Base-by-base conservation (phyloP, 2,888 invertebrate species). In the Apodemia duryi region DNA sequence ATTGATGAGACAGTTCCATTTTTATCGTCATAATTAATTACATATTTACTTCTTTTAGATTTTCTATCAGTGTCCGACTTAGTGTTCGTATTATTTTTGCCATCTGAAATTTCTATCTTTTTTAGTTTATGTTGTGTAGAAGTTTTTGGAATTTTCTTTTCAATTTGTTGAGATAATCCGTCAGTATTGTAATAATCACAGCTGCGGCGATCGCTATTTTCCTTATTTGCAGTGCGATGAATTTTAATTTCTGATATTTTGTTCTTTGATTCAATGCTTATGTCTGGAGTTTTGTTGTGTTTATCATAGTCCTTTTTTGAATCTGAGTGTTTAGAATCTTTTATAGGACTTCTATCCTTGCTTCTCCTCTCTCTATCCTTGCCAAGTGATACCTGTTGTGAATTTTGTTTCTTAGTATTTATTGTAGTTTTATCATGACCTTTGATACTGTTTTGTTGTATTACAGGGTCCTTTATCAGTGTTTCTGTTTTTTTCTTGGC, bases 11-110 rank as follows among this genome's bases (percentile, higher is more conserved):
- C 87, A 10, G 90, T 90, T 71, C 91, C 91, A 69, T 91, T 86
- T 79, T 91, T 90, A 69, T 91, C 91, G 68, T 91, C 87, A 67
- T 91, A 91, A 72, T 91, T 91, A 66, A 91, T 89, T 13, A 91
- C 85, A 70, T 89, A 90, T 79, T 88, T 85, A 73, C 81, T 86
- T 73, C 83, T 77, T 71, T 77, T 82, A 13, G 82, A 74, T 63
- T 77, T 77, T 72, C 73, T 77, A 46, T 77, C 65, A 52, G 68
- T 73, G 66, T 74, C 70, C 70, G 72, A 64, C 70, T 73, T 70
- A 72, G 72, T 60, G 66, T 73, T 70, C 73, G 71, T 54, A 66
- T 62, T 61, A 66, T 68, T 35, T 66, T 63, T 65, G 63, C 66
- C 63, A 11, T 65, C 66, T 61, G 32, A 64, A 62, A 66, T 69